Conservation (phyloP, 2,797 vertebrate species). For the Coregonus sp. region DNA sequence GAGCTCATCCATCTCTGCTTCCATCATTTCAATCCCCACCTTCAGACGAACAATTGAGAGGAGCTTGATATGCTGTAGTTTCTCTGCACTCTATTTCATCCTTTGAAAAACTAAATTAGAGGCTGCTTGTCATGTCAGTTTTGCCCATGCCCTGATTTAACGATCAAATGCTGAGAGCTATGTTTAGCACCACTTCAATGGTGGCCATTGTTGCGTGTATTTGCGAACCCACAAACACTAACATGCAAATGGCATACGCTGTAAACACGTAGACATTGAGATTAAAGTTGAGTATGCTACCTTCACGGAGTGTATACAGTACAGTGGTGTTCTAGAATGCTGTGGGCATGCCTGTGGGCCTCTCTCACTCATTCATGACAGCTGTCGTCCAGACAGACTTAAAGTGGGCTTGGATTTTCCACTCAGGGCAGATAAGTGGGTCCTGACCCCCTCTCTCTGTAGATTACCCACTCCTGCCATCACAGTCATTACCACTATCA, state of each 20-base stretch:
- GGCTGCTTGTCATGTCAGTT: not conserved
- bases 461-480: constrained; percentile 61
- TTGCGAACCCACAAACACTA: constrained; percentile 9
- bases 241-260: constrained; percentile 34
- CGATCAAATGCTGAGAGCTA: constrained; percentile 47
- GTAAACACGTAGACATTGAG: constrained; percentile 33
- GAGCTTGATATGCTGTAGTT: constrained; percentile 29
- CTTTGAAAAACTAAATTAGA: constrained; percentile 48
- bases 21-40: constrained; percentile 29
- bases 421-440: constrained; percentile 62
- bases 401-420: constrained; percentile 63
- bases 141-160: constrained; percentile 37
- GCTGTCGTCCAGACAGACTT: constrained; percentile 45
- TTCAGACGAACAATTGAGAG: not conserved
- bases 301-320: too few species aligned
- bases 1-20: constrained; percentile 42
- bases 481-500: constrained; percentile 66
- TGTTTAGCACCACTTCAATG: constrained; percentile 40
- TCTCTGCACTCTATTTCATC: constrained; percentile 37
- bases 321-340: constrained; percentile 25
- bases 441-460: constrained; percentile 57
- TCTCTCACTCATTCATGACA: constrained; percentile 36
- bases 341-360: constrained; percentile 35
- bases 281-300: not conserved
- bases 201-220: constrained; percentile 23